These are phyloP conservation scores for Leuciscus idus DNA, from an alignment of 2,113 vertebrate genomes.

Conservation along the genomic window DNA sequence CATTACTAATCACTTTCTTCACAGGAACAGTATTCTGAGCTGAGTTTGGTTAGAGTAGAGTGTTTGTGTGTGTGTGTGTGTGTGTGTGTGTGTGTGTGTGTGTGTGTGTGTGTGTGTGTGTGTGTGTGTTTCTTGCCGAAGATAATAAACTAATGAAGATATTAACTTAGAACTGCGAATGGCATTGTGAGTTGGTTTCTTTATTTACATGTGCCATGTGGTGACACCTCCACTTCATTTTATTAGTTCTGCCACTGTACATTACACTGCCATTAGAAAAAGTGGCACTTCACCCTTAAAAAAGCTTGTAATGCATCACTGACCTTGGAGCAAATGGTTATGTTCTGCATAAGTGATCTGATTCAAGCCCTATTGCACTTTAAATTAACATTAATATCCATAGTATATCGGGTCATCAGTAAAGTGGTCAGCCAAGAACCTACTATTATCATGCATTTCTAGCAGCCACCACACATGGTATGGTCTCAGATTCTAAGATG, in stretches of 20 bases:
- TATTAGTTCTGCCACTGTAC: neutral
- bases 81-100: no score
- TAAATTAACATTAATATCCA: constrained; percentile 1
- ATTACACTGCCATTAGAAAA: neutral
- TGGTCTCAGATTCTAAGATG: neutral
- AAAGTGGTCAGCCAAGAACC: neutral
- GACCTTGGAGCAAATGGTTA: neutral
- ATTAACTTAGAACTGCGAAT: neutral
- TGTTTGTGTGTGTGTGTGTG: neutral
- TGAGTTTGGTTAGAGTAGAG: neutral
- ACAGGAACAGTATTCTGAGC: neutral
- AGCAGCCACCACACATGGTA: neutral
- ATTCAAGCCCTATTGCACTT: neutral
- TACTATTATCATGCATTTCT: neutral
- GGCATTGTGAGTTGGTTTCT: neutral
- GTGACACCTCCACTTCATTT: neutral
- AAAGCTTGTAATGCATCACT: neutral
- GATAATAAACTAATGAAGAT: neutral
- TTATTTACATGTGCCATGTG: neutral
- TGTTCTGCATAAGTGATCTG: neutral
- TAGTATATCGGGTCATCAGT: neutral
- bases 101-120: no score
- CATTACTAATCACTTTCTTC: neutral
- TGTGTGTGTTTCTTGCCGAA: neutral
- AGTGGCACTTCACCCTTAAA: neutral